Base-by-base conservation (phyloP, 2,797 vertebrate genomes). In the Chelidonichthys spinosus region DNA sequence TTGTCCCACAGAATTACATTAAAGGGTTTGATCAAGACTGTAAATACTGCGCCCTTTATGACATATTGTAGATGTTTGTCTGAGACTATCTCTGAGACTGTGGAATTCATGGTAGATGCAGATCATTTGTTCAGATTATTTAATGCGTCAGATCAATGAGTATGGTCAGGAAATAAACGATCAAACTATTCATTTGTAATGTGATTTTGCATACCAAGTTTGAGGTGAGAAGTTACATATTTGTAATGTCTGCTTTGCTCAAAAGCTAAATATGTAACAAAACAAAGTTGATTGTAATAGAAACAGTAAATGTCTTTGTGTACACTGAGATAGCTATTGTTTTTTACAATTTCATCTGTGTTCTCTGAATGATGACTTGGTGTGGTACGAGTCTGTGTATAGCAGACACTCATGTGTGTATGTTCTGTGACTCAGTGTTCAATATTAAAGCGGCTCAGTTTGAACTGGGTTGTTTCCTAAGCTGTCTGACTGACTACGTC, bases 41-140 rank as follows among this genome's bases (percentile, higher is more conserved):
- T 87, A 88, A 77, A 89, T 88, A 84, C 40, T 47, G 58, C 82
- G 50, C 79, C 81, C 85, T 84, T 90, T 90, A 89, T 87, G 68
- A 78, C 76, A 74, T 72, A 70, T 73, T 87, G 39, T 83, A 32
- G 77, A 72, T 70, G 61, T 74, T 33, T 77, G 25, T 25, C 25
- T 25, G 25, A 25, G 25, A 25, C 60, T 37, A 69, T 56, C 52
- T 74, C 64, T 78, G 66, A 81, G 42, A 69, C 74, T 79, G 73
- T 76, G 60, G 42, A 70, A 64, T 77, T 72, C 50, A 63, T 37
- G 15, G 54, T 25, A 54, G 25, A 25, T 74, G 61, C 69, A 79
- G 74, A 59, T 76, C 25, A 69, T 82, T 81, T 74, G 63, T 82
- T 86, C 60, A 60, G 58, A 82, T 74, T 79, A 89, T 89, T 90